phyloP scores from a whole-genome alignment of 2,797 vertebrate species.

The Gymnopithys bicolor region DNA sequence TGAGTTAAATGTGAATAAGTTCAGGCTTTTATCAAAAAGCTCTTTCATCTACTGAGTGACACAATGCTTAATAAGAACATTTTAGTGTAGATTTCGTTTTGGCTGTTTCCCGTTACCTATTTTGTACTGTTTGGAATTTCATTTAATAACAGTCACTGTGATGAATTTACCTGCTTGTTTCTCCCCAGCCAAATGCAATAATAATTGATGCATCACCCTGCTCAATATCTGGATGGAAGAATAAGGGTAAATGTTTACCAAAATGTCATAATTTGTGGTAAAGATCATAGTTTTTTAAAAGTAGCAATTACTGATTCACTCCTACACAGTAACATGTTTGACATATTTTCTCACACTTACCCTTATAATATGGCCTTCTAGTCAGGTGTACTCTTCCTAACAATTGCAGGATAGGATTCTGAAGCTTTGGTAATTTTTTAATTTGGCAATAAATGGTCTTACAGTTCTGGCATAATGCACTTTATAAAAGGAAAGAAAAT shows the following conservation, averaged over 20 bases:
- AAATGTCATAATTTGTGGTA: background rate
- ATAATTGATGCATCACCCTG: background rate
- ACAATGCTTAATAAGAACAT: background rate
- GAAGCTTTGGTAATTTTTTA: conserved; percentile 41
- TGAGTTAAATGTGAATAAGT: background rate
- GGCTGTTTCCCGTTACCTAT: background rate
- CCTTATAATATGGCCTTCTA: background rate
- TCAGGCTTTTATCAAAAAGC: background rate
- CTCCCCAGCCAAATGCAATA: conserved; percentile 10
- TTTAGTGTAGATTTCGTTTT: conserved; percentile 5
- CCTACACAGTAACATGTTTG: background rate
- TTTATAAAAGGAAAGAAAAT: conserved; percentile 44
- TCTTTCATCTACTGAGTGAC: background rate
- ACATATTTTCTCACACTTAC: background rate
- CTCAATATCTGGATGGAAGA: background rate
- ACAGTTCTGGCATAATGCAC: conserved; percentile 34
- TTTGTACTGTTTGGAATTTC: conserved; percentile 23
- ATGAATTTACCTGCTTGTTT: background rate
- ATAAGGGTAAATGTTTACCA: background rate
- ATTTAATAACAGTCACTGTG: conserved; percentile 19
- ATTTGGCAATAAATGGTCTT: conserved; percentile 35
- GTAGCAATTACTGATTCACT: background rate
- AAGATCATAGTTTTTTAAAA: background rate
- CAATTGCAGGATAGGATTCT: background rate
- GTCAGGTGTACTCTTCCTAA: background rate